Conservation (phyloP, 2,797 vertebrate species). For the Lindbergichthys nudifrons region DNA sequence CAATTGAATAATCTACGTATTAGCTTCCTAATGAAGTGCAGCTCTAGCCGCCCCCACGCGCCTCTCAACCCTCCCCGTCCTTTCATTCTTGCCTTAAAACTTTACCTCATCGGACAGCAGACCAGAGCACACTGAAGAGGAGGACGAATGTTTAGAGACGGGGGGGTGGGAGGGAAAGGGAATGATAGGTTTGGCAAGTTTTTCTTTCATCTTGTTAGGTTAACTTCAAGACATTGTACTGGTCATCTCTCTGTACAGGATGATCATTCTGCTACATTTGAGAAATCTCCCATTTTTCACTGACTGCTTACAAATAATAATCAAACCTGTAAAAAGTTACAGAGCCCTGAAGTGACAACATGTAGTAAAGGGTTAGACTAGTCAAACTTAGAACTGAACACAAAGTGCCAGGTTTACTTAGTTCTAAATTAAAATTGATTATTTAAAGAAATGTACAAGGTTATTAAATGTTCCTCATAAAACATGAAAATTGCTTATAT, state of each 20-base stretch:
- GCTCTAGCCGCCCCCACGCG: constrained; percentile 44
- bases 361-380: constrained; percentile 5
- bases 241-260: constrained; percentile 7
- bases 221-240: constrained; percentile 13
- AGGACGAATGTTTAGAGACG: constrained; percentile 59
- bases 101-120: constrained; percentile 70
- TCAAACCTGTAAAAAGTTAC: constrained; percentile 13
- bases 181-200: constrained; percentile 50
- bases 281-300: constrained; percentile 4
- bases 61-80: constrained; percentile 38
- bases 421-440: accelerated
- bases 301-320: constrained; percentile 3
- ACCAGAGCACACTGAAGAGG: constrained; percentile 56
- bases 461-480: background rate
- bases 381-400: constrained; percentile 2
- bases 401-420: background rate
- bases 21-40: constrained; percentile 69
- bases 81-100: constrained; percentile 82
- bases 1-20: constrained; percentile 53
- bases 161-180: constrained; percentile 30
- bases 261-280: constrained; percentile 3
- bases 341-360: constrained; percentile 29
- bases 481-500: background rate
- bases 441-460: background rate
- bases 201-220: constrained; percentile 32